Evolutionary conservation across 2,113 vertebrate species (phyloP).

Genomic region (Tetraodon nigroviridis): DNA sequence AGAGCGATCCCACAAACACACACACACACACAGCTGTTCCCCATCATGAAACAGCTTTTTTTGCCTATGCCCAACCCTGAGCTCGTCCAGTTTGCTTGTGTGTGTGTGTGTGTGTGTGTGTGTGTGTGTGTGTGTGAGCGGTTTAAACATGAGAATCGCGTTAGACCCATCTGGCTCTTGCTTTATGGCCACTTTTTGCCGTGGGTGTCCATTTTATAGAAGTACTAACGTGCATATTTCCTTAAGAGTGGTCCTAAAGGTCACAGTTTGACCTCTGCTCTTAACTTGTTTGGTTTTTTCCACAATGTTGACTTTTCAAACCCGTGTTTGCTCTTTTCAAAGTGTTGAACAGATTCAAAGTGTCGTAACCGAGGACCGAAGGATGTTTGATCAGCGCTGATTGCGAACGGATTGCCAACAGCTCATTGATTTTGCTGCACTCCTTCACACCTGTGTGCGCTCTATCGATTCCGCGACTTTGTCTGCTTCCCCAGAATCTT

Average conservation of each 20-base stretch:
- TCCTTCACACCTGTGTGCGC: slow-evolving; percentile 17
- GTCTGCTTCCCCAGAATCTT: no score
- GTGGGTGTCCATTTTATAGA: background rate
- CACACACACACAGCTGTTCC: background rate
- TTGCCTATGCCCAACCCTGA: no score
- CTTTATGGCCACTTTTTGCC: background rate
- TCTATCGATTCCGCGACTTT: slow-evolving; percentile 21
- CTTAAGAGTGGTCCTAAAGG: no score
- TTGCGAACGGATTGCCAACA: slow-evolving; percentile 29
- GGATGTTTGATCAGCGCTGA: no score
- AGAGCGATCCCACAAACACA: slow-evolving; percentile 42
- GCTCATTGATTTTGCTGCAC: slow-evolving; percentile 40
- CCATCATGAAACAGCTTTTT: background rate
- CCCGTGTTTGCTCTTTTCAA: no score
- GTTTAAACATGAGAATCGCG: background rate
- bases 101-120: background rate
- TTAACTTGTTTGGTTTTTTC: no score
- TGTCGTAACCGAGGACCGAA: no score
- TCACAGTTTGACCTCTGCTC: no score
- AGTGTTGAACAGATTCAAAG: no score
- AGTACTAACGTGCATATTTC: no score
- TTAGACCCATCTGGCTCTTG: background rate
- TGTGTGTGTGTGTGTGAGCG: background rate
- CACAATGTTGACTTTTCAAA: no score
- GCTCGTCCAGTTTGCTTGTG: background rate